Evolutionary conservation across 2,113 vertebrate species (phyloP), one percentile per base, ranked within the genome.

Genomic region (Stigmatopora nigra): DNA sequence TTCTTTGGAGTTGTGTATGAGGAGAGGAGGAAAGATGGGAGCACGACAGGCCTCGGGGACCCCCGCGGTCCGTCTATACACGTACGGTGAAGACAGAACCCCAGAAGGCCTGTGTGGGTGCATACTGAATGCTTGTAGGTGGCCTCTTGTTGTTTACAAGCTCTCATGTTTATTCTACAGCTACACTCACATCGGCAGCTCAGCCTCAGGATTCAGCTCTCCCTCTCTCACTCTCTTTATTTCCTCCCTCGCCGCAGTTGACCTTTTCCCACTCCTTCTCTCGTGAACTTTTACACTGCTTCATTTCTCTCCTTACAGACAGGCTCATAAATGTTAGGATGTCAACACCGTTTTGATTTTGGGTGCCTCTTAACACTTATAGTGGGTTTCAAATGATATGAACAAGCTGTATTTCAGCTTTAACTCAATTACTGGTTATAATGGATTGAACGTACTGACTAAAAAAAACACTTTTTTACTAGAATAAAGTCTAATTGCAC

Each of bases 91-190:
- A 76, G 71, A 52, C 77, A 76, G 71, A 83, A 38, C 60, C 70
- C 81, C 80, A 77, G 47, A 57, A 75, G 79, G 76, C 76, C 78
- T 76, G 77, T 76, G 76, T 84, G 78, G 75, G 85, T 77, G 82
- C 67, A 45, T 77, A 78, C 72, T 55, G 25, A 60, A 75, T 69
- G 80, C 78, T 79, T 78, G 82, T 81, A 72, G 45, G 72, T 74
- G 81, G 80, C 81, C 83, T 82, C 80, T 81, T 85, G 82, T 83
- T 87, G 86, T 85, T 88, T 82, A 80, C 83, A 79, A 82, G 80
- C 69, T 80, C 86, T 87, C 79, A 86, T 89, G 87, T 89, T 87
- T 88, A 87, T 88, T 86, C 84, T 80, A 58, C 76, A 80, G 77
- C 80, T 78, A 5, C 83, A 78, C 81, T 71, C 80, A 82, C 77